Percentiles rank a stretch among this genome's conserved stretches.
Conservation (phyloP, 2,113 vertebrate genomes). For the Crotophaga sulcirostris region DNA sequence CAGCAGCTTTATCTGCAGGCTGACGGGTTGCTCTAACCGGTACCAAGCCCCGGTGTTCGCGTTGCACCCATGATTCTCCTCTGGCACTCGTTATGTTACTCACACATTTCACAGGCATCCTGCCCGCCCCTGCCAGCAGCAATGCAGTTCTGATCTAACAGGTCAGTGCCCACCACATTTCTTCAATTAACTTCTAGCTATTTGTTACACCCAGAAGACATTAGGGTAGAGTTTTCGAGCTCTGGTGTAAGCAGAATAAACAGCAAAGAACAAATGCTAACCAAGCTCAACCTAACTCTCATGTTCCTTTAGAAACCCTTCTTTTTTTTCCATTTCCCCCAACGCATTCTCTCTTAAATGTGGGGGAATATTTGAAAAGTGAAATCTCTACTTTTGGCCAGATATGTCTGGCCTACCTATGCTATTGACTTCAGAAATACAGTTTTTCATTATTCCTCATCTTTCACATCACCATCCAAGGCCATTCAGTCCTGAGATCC, state of each 20-base stretch:
- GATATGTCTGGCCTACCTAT: not conserved
- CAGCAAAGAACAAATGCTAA: not conserved
- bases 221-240: not conserved
- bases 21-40: rapidly evolving
- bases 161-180: not conserved
- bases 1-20: not conserved
- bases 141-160: not conserved
- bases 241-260: not conserved
- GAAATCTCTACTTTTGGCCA: not conserved
- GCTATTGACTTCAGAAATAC: not conserved
- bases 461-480: not conserved
- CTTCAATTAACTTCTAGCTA: not conserved
- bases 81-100: not conserved
- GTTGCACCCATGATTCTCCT: not conserved
- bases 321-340: not conserved
- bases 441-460: not conserved
- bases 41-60: rapidly evolving
- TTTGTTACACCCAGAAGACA: not conserved
- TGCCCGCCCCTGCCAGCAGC: not conserved
- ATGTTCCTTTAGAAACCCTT: not conserved
- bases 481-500: not conserved
- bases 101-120: not conserved
- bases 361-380: not conserved
- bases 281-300: not conserved
- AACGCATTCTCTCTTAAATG: not conserved